Conservation (phyloP, 30 jellyfish, hydroid and myxozoan genomes). For the Mastigias papua region DNA sequence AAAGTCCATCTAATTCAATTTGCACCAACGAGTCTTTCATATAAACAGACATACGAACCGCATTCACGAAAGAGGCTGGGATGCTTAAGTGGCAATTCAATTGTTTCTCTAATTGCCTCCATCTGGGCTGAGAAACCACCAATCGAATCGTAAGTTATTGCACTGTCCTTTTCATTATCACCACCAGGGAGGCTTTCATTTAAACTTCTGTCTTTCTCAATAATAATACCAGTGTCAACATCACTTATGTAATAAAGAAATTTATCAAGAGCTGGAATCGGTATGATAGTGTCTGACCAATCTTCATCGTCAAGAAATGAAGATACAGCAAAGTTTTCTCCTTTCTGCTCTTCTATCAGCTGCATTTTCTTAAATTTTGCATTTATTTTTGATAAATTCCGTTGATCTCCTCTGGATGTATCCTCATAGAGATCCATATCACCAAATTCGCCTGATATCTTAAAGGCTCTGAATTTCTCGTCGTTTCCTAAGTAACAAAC, state of each 20-base stretch:
- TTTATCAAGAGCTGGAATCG: background rate
- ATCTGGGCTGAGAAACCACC: slow-evolving; percentile 64
- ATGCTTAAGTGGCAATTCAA: slow-evolving; percentile 45
- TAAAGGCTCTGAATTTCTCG: background rate
- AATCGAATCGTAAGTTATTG: slow-evolving; percentile 27
- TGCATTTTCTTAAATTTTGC: background rate
- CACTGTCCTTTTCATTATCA: background rate
- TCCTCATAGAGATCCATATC: background rate
- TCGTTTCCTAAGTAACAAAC: slow-evolving; percentile 1
- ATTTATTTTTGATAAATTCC: background rate
- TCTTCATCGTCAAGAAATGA: background rate
- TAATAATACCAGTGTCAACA: background rate
- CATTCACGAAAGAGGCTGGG: slow-evolving; percentile 36
- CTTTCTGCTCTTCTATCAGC: background rate
- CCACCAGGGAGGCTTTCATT: background rate
- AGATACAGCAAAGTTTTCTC: background rate
- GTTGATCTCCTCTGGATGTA: background rate
- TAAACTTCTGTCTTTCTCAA: background rate
- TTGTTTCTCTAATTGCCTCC: slow-evolving; percentile 55
- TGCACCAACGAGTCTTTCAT: background rate
- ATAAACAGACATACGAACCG: slow-evolving; percentile 29
- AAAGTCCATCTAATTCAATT: background rate
- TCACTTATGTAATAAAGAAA: slow-evolving; percentile 26
- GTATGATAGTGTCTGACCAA: background rate
- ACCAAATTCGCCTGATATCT: slow-evolving; percentile 43